Evolutionary conservation across 2,888 invertebrate genomes (phyloP).

Genomic region (Hemaris fuciformis): DNA sequence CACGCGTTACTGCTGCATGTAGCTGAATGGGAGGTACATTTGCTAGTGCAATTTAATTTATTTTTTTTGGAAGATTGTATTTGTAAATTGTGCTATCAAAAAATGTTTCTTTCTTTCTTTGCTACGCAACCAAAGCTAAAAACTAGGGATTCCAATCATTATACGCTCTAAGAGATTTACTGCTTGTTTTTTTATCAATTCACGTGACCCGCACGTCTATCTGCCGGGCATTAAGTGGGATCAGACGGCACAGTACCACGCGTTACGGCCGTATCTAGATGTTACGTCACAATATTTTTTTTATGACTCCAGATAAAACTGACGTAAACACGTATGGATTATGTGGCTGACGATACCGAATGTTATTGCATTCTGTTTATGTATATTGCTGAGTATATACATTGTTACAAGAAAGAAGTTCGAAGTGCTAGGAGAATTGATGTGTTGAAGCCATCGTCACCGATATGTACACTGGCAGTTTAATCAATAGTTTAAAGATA

Average conservation of each 20-base stretch:
- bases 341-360: constrained; percentile 20
- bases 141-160: background rate
- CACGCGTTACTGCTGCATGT: too few relatives aligned
- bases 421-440: too few relatives aligned
- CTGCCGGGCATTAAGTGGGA: constrained; percentile 24
- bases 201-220: constrained; percentile 23
- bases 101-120: too few relatives aligned
- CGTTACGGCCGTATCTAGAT: constrained; percentile 13
- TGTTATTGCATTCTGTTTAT: constrained; percentile 21
- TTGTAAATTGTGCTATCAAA: too few relatives aligned
- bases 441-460: too few relatives aligned
- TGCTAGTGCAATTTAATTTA: too few relatives aligned
- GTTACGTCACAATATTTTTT: constrained; percentile 22
- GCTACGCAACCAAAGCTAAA: too few relatives aligned
- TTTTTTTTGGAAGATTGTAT: too few relatives aligned
- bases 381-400: constrained; percentile 13
- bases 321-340: constrained; percentile 29
- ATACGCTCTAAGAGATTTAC: background rate
- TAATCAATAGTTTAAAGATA: too few relatives aligned
- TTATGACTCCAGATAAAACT: constrained; percentile 29
- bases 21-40: too few relatives aligned
- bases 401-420: too few relatives aligned
- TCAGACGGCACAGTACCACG: constrained; percentile 16
- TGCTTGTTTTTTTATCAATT: constrained; percentile 16
- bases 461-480: too few relatives aligned